Evolutionary conservation across 2,113 vertebrate species (phyloP), one percentile per base, ranked within the genome.

Genomic region (Climacteris rufus): DNA sequence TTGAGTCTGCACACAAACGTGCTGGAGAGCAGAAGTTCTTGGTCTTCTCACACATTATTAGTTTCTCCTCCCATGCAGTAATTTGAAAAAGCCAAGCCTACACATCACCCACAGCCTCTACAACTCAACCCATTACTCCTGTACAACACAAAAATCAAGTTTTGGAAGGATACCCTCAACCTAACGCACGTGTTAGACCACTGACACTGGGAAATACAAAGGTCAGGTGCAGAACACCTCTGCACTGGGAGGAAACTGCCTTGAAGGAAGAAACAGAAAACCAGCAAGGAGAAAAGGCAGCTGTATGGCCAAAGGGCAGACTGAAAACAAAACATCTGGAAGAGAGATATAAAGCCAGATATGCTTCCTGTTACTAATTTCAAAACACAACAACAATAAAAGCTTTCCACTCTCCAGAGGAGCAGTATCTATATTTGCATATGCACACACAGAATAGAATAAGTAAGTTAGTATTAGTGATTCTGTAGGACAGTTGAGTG

Each of bases 351-450:
- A 47, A 49, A 12, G 19, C 44, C 22, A 56, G 28, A 37, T 53
- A 30, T 8, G 44, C 28, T 50, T 88, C 20, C 53, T 4, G 10
- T 37, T 42, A 77, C 12, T 69, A 61, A 76, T 49, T 69, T 40
- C 13, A 52, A 83, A 70, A 25, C 27, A 21, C 14, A 77, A 37
- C 35, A 60, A 40, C 40, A 61, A 63, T 9, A 35, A 72, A 65
- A 56, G 20, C 5, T 68, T 59, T 79, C 42, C 28, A 40, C n/a
- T 63, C 15, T 75, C 21, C 53, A 63, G 49, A 54, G 21, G 33
- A 72, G 10, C 0, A 0, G 11, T 23, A 59, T 33, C 31, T n/a
- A 0, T 20, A 44, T 4, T 9, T 28, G 21, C 13, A 37, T 2
- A 47, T 1, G 28, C 0, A 21, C 3, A 60, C 22, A 85, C 2